Percentiles rank a stretch among this genome's conserved stretches.
These are phyloP conservation scores for Volucella bombylans DNA, from an alignment of 2,888 invertebrate species.

Conservation along the genomic window DNA sequence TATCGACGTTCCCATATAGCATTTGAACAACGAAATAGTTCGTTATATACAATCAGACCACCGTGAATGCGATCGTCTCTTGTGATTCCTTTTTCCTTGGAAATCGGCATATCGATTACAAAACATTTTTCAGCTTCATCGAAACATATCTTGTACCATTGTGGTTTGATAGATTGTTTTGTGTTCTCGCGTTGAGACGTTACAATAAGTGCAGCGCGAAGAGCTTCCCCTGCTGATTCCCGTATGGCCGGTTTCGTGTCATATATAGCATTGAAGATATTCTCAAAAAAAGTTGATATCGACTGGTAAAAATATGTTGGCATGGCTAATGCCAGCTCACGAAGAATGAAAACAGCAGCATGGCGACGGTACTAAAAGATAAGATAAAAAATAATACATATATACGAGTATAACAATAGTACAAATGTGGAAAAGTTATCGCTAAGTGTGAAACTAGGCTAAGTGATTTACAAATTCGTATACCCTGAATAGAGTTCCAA, in stretches of 20 bases:
- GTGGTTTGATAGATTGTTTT: constrained; percentile 93
- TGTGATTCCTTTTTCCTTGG: constrained; percentile 89
- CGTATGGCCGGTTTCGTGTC: constrained; percentile 95
- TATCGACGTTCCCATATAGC: constrained; percentile 92
- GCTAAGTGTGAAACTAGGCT: no score
- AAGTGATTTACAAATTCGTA: no score
- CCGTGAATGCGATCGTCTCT: constrained; percentile 96
- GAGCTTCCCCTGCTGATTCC: constrained; percentile 95
- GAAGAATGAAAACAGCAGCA: constrained; percentile 94
- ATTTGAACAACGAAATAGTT: constrained; percentile 95
- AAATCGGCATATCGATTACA: constrained; percentile 84
- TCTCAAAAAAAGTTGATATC: constrained; percentile 95
- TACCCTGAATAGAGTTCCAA: no score
- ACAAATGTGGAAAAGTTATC: no score
- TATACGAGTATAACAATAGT: no score
- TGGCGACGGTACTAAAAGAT: constrained; percentile 88
- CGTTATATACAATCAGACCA: constrained; percentile 95
- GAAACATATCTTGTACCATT: constrained; percentile 96
- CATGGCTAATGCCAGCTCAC: constrained; percentile 96
- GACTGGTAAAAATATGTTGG: constrained; percentile 99
- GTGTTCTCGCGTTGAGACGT: constrained; percentile 98
- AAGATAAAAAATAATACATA: background rate
- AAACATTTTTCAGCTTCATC: constrained; percentile 93
- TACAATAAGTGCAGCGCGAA: constrained; percentile 96
- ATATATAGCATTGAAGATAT: constrained; percentile 94